Percentiles rank a stretch among this genome's conserved stretches.
Evolutionary conservation across 2,888 invertebrate genomes (phyloP).

Genomic region (Volucella bombylans): DNA sequence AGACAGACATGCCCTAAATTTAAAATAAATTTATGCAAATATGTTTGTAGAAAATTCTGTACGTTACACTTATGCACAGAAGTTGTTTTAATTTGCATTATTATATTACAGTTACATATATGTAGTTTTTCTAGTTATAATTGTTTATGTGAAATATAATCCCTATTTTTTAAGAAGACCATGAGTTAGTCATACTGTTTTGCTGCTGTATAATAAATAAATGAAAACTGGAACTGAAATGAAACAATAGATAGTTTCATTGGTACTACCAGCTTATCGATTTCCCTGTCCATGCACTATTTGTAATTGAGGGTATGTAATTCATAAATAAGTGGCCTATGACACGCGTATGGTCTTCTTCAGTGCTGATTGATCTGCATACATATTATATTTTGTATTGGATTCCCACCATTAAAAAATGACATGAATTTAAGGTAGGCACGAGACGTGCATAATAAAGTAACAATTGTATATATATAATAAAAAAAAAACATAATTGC

Average conservation of each 20-base stretch:
- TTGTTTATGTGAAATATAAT: too few species aligned
- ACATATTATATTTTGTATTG: constrained; percentile 21
- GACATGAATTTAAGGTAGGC: constrained; percentile 56
- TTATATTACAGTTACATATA: neutral
- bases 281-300: constrained; percentile 16
- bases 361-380: constrained; percentile 45
- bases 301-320: neutral
- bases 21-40: constrained; percentile 15
- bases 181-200: too few species aligned
- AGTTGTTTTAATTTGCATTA: constrained; percentile 13
- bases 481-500: constrained; percentile 38
- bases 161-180: too few species aligned
- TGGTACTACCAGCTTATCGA: neutral
- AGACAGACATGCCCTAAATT: constrained; percentile 58
- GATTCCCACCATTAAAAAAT: constrained; percentile 62
- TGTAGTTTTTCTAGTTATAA: too few species aligned
- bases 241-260: too few species aligned
- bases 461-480: constrained; percentile 24
- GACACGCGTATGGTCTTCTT: constrained; percentile 49
- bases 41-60: constrained; percentile 3
- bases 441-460: constrained; percentile 49
- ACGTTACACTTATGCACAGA: neutral
- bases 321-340: constrained; percentile 31
- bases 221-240: too few species aligned
- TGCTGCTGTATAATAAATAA: too few species aligned